Conservation (phyloP, 2,113 vertebrate genomes). For the Strigops habroptila region DNA sequence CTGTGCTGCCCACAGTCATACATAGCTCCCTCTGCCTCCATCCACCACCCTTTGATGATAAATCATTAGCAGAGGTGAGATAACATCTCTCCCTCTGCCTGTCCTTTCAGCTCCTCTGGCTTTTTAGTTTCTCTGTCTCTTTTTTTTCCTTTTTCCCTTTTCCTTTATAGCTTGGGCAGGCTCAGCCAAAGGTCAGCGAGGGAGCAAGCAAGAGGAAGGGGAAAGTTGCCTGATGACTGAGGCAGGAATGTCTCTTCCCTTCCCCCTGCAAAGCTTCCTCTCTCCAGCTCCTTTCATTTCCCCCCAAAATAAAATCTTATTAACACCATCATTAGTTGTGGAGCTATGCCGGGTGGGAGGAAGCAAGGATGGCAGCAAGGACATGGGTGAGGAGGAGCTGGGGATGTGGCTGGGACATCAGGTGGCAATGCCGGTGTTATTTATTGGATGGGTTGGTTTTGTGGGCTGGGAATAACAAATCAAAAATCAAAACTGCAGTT, state of each 20-base stretch:
- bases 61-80: neutral
- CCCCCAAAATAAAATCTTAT: neutral
- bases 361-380: neutral
- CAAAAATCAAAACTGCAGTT: neutral
- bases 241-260: conserved; percentile 29
- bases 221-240: neutral
- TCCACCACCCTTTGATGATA: neutral
- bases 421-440: neutral
- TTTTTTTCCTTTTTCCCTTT: neutral
- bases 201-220: conserved; percentile 39
- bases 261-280: neutral
- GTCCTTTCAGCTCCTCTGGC: neutral
- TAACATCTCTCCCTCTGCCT: neutral
- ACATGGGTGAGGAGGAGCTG: neutral
- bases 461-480: neutral
- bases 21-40: neutral
- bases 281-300: neutral
- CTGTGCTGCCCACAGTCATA: neutral
- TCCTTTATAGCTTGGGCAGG: neutral
- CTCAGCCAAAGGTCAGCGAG: conserved; percentile 10
- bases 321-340: neutral
- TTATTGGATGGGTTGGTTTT: neutral
- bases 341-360: neutral
- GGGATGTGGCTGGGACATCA: neutral
- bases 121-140: neutral